Percentiles rank a stretch among this genome's conserved stretches.
These are phyloP conservation scores for Hyposoter dolosus DNA, from an alignment of 2,888 invertebrate genomes.

Conservation along the genomic window DNA sequence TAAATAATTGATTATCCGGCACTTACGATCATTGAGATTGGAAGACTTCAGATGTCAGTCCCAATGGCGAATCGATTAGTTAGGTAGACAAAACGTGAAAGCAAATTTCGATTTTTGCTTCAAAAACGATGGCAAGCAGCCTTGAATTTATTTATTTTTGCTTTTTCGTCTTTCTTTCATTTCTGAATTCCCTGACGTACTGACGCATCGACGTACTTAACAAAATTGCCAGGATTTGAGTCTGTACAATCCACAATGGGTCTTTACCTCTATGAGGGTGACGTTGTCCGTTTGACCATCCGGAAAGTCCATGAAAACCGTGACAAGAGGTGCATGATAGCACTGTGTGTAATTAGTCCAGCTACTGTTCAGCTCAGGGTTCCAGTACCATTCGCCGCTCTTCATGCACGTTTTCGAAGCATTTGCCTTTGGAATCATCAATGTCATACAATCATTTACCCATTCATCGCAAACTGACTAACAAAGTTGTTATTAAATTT, in stretches of 20 bases:
- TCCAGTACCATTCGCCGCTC: conserved; percentile 85
- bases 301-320: conserved; percentile 81
- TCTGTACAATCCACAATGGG: not conserved
- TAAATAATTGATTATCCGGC: not conserved
- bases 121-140: too few species aligned
- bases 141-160: too few species aligned
- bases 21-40: not conserved
- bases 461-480: not conserved
- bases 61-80: too few species aligned
- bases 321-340: conserved; percentile 82
- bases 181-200: not conserved
- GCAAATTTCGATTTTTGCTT: too few species aligned
- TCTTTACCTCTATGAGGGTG: conserved; percentile 72
- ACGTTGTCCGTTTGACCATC: conserved; percentile 78
- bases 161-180: too few species aligned
- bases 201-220: not conserved
- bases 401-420: conserved; percentile 85
- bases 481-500: not conserved
- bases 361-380: conserved; percentile 80
- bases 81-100: too few species aligned
- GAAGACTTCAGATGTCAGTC: not conserved
- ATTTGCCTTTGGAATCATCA: conserved; percentile 79
- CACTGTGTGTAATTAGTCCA: conserved; percentile 87
- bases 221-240: not conserved
- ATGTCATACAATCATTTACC: conserved; percentile 20